Evolutionary conservation across 2,113 vertebrate species (phyloP), one percentile per base, ranked within the genome.

Genomic region (Passerina amoena): DNA sequence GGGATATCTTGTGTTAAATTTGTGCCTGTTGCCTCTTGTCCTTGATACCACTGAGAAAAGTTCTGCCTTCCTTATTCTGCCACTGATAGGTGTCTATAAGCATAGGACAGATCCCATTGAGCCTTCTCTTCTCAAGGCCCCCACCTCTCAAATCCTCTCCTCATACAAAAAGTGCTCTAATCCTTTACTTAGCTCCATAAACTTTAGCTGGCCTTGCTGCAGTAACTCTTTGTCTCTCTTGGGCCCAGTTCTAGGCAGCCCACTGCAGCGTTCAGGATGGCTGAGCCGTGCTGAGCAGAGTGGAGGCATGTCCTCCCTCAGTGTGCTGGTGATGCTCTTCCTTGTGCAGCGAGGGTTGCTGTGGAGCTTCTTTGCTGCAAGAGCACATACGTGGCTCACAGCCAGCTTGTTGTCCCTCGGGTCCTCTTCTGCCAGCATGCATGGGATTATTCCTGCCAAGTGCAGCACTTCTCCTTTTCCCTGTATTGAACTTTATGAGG

Each of bases 321-420:
- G 0, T 57, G 14, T 50, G 31, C 33, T 73, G 35, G 20, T 63
- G 71, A 16, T 65, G 44, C 5, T 42, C 28, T 57, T 80, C 48
- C 37, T 72, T 14, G 4, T 24, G 19, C 63, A 51, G 11, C 1
- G 1, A 12, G 25, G 50, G 5, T 54, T 73, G 53, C 50, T 63
- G 24, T 54, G 22, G 10, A 7, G 14, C 3, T 3, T 3, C 44
- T 78, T 63, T 50, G 9, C 22, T 48, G 42, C 24, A n/a, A 71
- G 24, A 28, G 14, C 21, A 7, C 3, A 0, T 30, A 48, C 15
- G 31, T 81, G 63, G 24, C 25, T 81, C 7, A 1, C 0, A 1
- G 18, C 25, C 63, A 59, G n/a, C n/a, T 57, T 38, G 3, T 47
- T 47, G 47, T 60, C 30, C 47, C 51, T 42, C 0, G 0, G 3